These are phyloP conservation scores for Glareola pratincola DNA, from an alignment of 2,113 vertebrate genomes.

Conservation along the genomic window DNA sequence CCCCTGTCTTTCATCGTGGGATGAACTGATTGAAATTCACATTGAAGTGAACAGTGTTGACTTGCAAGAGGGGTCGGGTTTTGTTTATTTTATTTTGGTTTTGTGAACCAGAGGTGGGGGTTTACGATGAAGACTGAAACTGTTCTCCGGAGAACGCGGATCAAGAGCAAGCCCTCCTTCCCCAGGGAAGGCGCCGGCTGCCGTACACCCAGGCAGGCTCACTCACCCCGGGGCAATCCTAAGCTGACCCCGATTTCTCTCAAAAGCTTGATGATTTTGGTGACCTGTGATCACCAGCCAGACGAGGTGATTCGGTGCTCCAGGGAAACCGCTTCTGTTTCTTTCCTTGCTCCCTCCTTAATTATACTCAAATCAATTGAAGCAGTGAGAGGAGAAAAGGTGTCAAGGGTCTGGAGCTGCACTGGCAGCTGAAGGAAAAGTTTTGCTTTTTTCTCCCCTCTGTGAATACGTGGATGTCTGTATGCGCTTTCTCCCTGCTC, in stretches of 20 bases:
- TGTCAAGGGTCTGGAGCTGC: not conserved
- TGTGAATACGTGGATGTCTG: not conserved
- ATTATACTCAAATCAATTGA: not conserved
- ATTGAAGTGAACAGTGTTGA: not conserved
- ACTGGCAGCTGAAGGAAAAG: not conserved
- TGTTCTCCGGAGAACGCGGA: not conserved
- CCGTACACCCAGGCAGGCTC: not conserved
- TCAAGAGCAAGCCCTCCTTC: not conserved
- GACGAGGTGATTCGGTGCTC: not conserved
- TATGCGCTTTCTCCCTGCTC: not conserved
- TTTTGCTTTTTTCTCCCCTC: not conserved
- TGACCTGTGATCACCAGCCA: not conserved
- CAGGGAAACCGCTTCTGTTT: not conserved
- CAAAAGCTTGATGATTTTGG: not conserved
- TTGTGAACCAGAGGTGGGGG: not conserved
- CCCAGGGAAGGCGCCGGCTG: fast-evolving
- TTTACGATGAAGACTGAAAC: not conserved
- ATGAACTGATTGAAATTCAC: not conserved
- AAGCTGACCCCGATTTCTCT: not conserved
- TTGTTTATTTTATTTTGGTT: not conserved
- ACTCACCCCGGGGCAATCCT: too few relatives aligned
- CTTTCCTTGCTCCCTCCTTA: not conserved
- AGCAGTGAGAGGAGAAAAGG: not conserved
- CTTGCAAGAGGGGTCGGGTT: not conserved
- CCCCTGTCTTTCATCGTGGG: not conserved